Evolutionary conservation across 1,140 invertebrate genomes (phyloP).

Genomic region (Orchesella cincta): DNA sequence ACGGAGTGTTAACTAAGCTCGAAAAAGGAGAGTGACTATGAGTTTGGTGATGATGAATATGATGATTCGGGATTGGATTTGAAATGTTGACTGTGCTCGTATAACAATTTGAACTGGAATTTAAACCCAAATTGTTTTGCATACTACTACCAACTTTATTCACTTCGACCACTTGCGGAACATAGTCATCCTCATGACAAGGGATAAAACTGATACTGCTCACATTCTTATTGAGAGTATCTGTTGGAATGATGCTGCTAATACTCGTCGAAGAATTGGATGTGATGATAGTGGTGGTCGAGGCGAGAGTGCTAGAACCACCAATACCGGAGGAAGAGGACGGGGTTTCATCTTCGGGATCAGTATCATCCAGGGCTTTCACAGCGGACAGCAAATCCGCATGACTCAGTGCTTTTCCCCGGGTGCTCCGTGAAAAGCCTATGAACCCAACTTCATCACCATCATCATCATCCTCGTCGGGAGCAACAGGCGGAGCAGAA

Average conservation of each 20-base stretch:
- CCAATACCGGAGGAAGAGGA: too few relatives aligned
- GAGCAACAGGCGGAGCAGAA: constrained; percentile 21
- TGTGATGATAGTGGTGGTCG: background rate
- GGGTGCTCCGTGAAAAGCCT: background rate
- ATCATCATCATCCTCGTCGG: background rate
- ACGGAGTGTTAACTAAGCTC: background rate
- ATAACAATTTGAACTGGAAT: background rate
- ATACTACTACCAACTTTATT: background rate
- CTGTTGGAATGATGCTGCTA: background rate
- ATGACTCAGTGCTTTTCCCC: constrained; percentile 7
- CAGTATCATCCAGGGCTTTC: background rate
- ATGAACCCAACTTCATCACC: background rate
- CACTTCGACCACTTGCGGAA: constrained; percentile 14
- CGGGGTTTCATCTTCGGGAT: background rate
- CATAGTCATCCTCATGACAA: constrained; percentile 22
- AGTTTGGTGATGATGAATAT: background rate
- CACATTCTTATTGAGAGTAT: background rate
- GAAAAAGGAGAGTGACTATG: background rate
- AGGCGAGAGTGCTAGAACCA: too few relatives aligned
- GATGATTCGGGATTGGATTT: background rate
- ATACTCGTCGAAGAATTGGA: background rate
- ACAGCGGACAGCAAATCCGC: background rate
- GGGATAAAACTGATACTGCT: constrained; percentile 1
- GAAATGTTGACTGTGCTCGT: constrained; percentile 13
- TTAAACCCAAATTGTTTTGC: background rate